Evolutionary conservation across 1,140 invertebrate species (phyloP).

Genomic region (Homarus americanus): DNA sequence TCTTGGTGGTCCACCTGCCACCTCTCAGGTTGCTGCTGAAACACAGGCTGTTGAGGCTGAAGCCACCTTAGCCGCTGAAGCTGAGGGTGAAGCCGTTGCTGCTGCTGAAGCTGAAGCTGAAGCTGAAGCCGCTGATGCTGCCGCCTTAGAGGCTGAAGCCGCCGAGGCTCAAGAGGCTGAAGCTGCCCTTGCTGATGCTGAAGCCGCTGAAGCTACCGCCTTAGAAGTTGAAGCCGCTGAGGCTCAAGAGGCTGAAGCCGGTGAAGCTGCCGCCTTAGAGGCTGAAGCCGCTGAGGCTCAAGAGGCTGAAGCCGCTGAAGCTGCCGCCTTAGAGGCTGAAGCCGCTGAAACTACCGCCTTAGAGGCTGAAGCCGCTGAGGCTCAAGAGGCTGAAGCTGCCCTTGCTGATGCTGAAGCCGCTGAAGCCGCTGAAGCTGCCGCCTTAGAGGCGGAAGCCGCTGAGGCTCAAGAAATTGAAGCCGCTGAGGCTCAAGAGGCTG

Average conservation of each 20-base stretch:
- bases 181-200: not conserved
- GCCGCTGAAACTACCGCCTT: not conserved
- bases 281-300: constrained; percentile 24
- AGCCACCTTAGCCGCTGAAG: not conserved
- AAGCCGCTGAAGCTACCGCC: not conserved
- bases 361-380: constrained; percentile 31
- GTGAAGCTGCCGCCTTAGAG: constrained; percentile 5
- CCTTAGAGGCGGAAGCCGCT: constrained; percentile 15
- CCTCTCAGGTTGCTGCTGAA: not conserved
- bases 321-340: constrained; percentile 1
- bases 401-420: constrained; percentile 30
- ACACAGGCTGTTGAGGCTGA: not conserved
- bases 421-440: constrained; percentile 9
- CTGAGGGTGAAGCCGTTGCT: not conserved
- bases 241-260: constrained; percentile 14
- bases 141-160: not conserved
- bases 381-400: constrained; percentile 14
- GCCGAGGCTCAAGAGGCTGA: not conserved
- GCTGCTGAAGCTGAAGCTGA: not conserved
- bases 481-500: constrained; percentile 16
- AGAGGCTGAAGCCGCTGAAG: constrained; percentile 39
- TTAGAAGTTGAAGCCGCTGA: constrained; percentile 23
- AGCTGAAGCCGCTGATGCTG: not conserved
- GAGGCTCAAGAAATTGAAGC: not conserved
- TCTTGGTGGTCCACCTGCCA: not conserved